Base-by-base conservation (phyloP, 2,888 invertebrate species). In the Megalurothrips usitatus region DNA sequence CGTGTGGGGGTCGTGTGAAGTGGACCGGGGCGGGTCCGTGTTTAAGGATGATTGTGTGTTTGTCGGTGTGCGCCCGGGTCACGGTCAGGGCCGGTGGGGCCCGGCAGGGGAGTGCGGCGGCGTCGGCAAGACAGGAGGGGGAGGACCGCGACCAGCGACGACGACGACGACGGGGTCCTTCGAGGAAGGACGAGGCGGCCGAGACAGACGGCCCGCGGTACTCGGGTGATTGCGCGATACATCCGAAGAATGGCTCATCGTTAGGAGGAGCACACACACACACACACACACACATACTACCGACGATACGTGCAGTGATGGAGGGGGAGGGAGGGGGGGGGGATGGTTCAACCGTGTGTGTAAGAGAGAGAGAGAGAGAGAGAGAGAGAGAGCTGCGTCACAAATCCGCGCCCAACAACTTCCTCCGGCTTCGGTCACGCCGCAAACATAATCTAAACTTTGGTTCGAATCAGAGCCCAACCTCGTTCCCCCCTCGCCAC, bases 191-290 rank as follows among this genome's bases (percentile, higher is more conserved):
- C 34, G 52, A 19, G 12, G 12, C 6, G 52, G 10, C 19, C 4
- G 58, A 14, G 58, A 19, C 19, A 58, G 58, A 14, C 17, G 17
- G 52, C 14, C 52, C 14, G 19, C 19, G 58, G 52, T 17, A 58
- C 58, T 58, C 19, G 14, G 23, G 26, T 75, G 68, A 75, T 75
- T 75, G 68, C 68, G 68, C 68, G 68, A 75, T 75, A 75, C 68
- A 75, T 23, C 23, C 26, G 26, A 75, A 75, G 68, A 75, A 75
- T 75, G 68, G 68, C 58, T 75, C 23, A 26, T 75, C 68, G 26
- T 75, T 75, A 75, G 68, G 23, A 17, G 58, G 68, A n/a, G 10
- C 68, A 75, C 23, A 26, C n/a, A 75, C 68, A 23, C 26, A 43
- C 3, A 43, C n/a, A n/a, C n/a, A n/a, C n/a, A n/a, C n/a, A n/a